phyloP scores from a whole-genome alignment of 2,113 vertebrate species.

The Pelecanus crispus region DNA sequence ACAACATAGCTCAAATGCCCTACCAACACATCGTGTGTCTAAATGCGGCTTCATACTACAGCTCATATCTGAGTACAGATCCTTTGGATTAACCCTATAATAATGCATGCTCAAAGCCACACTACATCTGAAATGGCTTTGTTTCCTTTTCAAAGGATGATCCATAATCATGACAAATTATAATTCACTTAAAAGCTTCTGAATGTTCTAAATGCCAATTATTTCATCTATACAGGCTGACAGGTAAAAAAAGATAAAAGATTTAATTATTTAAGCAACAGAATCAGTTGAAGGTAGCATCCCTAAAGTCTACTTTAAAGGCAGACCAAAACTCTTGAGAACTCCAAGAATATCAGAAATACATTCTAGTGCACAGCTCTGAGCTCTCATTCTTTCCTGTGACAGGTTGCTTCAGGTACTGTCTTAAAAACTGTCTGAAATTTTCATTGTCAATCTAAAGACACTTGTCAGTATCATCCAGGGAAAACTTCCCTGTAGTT shows the following conservation, averaged over 20 bases:
- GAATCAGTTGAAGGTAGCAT: neutral
- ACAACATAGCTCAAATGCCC: neutral
- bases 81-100: neutral
- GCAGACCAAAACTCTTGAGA: neutral
- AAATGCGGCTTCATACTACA: neutral
- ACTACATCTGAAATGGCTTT: neutral
- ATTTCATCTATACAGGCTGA: neutral
- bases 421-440: neutral
- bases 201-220: neutral
- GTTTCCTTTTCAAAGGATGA: neutral
- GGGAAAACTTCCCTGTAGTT: neutral
- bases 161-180: neutral
- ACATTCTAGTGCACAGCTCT: neutral
- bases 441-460: conserved; percentile 7
- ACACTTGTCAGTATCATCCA: neutral
- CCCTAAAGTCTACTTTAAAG: neutral
- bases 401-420: neutral
- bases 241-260: neutral
- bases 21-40: neutral
- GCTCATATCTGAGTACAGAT: neutral
- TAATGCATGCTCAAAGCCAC: neutral
- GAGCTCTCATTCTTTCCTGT: neutral
- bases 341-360: neutral
- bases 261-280: neutral
- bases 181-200: neutral